Conservation (phyloP, 2,113 vertebrate species). For the Malaclemys terrapin region DNA sequence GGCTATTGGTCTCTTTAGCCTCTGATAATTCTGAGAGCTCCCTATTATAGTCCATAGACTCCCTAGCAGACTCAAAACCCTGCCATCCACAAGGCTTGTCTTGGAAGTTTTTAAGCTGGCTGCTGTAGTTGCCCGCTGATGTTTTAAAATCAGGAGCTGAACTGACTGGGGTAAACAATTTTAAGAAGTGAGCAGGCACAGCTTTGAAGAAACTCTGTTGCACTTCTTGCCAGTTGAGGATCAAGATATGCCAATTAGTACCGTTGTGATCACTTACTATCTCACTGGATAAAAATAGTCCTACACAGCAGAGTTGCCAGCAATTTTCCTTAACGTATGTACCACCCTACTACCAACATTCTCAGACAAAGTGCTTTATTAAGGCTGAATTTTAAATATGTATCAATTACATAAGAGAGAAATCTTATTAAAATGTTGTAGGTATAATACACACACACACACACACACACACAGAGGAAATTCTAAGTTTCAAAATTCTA, state of each 20-base stretch:
- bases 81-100: not conserved
- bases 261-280: not conserved
- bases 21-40: fast-evolving
- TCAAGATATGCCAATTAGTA: fast-evolving
- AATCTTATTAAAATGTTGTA: fast-evolving
- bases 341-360: not conserved
- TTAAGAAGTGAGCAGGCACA: not conserved
- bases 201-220: not conserved
- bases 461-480: not conserved
- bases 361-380: not conserved
- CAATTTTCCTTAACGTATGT: not conserved
- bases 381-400: not conserved
- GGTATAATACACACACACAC: not conserved
- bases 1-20: not conserved
- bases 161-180: not conserved
- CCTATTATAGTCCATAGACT: not conserved
- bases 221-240: too few species aligned
- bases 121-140: not conserved
- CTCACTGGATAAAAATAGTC: fast-evolving
- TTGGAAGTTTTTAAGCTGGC: not conserved
- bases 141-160: not conserved
- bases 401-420: not conserved
- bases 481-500: not conserved
- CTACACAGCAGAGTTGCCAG: not conserved
- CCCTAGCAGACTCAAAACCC: not conserved